Base-by-base conservation (phyloP, 2,113 vertebrate genomes). In the Strix aluco region DNA sequence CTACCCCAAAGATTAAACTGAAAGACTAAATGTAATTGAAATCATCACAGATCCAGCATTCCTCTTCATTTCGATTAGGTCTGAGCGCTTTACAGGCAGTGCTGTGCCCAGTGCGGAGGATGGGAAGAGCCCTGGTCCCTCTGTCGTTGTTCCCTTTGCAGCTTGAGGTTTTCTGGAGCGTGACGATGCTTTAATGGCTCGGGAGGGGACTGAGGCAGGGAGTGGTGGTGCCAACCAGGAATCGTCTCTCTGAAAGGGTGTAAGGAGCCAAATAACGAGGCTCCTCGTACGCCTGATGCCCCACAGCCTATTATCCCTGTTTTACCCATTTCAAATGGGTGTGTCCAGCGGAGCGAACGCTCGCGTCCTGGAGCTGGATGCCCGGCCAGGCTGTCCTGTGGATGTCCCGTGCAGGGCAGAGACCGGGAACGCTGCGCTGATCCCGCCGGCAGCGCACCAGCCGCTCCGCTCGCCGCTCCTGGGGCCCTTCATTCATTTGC, bases 251-350 rank as follows among this genome's bases (percentile, higher is more conserved):
- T 34, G 38, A 21, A 42, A 52, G 49, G 55, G 20, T 32, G 1
- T 29, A 30, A 63, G 8, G 30, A 73, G 44, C 22, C 40, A 52
- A 69, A 72, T 36, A 66, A 38, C 0, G 3, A 63, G 23, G 57
- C 57, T 74, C 3, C 23, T 44, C 2, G 0, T 51, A 10, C 0
- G 1, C 10, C 14, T 55, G 29, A 15, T 75, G 36, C 36, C 27
- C 27, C 18, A 10, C 44, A 65, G 32, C 30, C 30, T 13, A 3
- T n/a, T 46, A 22, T 27, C 34, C 18, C 32, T 29, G 63, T 42
- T 74, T 40, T 32, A 15, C 22, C 47, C 23, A 0, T 65, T 73
- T 11, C 44, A 38, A 78, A 44, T 2, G 6, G 14, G 15, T 11
- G 32, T 4, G 23, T 21, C 18, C 8, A 0, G 71, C 3, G 2